phyloP scores from a whole-genome alignment of 1,140 invertebrate genomes.

The Polypedilum pembai region DNA sequence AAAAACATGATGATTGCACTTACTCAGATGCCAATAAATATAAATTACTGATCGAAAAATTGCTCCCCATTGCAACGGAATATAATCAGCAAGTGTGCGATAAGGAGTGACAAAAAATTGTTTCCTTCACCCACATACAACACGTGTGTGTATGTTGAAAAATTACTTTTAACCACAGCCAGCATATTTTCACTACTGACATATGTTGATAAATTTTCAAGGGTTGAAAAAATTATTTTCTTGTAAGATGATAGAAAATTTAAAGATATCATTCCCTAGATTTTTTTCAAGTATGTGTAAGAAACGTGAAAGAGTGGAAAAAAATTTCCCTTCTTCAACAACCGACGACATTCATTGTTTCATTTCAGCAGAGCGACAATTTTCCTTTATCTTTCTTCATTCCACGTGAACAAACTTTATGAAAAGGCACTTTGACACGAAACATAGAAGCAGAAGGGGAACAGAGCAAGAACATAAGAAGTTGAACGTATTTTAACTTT shows the following conservation, averaged over 20 bases:
- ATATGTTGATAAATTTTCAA: too few species aligned
- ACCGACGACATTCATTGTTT: slow-evolving; percentile 6
- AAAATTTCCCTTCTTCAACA: neutral
- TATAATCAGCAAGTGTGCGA: too few species aligned
- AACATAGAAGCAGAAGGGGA: neutral
- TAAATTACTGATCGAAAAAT: neutral
- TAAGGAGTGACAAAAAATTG: too few species aligned
- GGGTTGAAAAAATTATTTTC: too few species aligned
- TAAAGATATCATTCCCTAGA: too few species aligned
- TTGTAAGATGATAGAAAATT: too few species aligned
- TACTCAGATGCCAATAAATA: slow-evolving; percentile 9
- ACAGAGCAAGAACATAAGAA: neutral
- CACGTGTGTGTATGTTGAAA: too few species aligned
- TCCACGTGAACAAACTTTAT: slow-evolving; percentile 27
- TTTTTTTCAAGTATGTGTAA: too few species aligned
- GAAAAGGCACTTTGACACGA: slow-evolving; percentile 11
- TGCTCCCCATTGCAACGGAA: neutral
- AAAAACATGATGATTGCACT: slow-evolving; percentile 13
- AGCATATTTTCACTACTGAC: too few species aligned
- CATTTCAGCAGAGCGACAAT: slow-evolving; percentile 16
- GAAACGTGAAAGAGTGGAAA: neutral
- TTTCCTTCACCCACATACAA: too few species aligned
- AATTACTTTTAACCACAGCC: too few species aligned
- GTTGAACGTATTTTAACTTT: neutral
- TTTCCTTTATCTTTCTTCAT: neutral